A percentile compares a stretch with the other conserved stretches of the same genome.
phyloP scores from a whole-genome alignment of 2,113 vertebrate species.

The Grantiella picta region DNA sequence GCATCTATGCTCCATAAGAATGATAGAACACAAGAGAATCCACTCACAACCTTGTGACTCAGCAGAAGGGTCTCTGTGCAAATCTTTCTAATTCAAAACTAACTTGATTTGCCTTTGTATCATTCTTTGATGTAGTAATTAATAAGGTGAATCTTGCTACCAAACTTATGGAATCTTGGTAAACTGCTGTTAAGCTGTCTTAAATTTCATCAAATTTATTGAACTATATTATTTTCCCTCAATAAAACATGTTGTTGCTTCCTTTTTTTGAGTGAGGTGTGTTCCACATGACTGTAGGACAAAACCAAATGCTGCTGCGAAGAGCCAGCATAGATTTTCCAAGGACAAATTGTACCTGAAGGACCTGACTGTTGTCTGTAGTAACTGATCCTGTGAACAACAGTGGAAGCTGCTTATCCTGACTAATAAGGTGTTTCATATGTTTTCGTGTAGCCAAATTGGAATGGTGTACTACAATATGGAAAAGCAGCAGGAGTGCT shows the following conservation, averaged over 20 bases:
- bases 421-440: background rate
- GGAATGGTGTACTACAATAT: background rate
- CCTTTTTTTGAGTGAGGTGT: background rate
- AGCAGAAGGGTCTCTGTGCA: background rate
- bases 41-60: background rate
- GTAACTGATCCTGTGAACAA: background rate
- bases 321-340: background rate
- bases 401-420: background rate
- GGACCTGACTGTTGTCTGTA: background rate
- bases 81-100: background rate
- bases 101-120: background rate
- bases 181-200: background rate
- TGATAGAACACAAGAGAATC: background rate
- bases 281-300: background rate
- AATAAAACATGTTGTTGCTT: background rate
- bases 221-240: background rate
- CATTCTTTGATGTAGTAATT: background rate
- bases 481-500: background rate
- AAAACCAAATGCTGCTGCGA: background rate
- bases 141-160: background rate
- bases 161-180: background rate
- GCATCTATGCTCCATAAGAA: background rate
- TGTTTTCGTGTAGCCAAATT: background rate
- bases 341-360: background rate
- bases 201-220: background rate